These are phyloP conservation scores for Drosophila austrosaltans DNA, from an alignment of 2,888 invertebrate genomes.

Conservation along the genomic window DNA sequence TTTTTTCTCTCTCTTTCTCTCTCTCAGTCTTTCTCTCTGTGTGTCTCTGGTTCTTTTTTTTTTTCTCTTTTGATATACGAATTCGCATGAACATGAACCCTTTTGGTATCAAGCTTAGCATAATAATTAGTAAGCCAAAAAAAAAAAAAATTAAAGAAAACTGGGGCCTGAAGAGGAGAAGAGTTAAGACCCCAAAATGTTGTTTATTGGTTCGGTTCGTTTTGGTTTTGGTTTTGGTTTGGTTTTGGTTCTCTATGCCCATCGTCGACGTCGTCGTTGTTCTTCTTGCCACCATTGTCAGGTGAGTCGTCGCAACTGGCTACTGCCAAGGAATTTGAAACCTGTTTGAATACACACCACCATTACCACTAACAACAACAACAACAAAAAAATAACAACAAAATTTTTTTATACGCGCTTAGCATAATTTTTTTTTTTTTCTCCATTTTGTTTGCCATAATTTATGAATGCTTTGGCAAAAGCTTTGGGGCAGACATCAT, in stretches of 20 bases:
- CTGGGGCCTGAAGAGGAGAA: slow-evolving; percentile 55
- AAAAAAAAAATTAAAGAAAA: neutral
- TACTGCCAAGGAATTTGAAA: slow-evolving; percentile 74
- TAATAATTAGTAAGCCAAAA: slow-evolving; percentile 72
- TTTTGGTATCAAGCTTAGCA: slow-evolving; percentile 67
- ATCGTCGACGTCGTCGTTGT: slow-evolving; percentile 31
- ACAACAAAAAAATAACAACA: slow-evolving; percentile 30
- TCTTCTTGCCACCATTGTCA: slow-evolving; percentile 42
- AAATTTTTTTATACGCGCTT: slow-evolving; percentile 66
- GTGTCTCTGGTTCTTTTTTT: slow-evolving; percentile 2
- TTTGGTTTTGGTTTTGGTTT: too few species aligned
- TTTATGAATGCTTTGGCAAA: slow-evolving; percentile 67
- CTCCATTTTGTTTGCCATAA: slow-evolving; percentile 57
- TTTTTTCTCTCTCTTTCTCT: slow-evolving; percentile 4
- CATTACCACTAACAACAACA: slow-evolving; percentile 7
- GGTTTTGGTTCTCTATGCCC: slow-evolving; percentile 22
- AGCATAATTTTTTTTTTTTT: slow-evolving; percentile 63
- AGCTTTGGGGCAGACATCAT: slow-evolving; percentile 44
- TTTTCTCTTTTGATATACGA: slow-evolving; percentile 41
- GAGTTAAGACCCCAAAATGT: slow-evolving; percentile 39
- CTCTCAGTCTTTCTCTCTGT: slow-evolving; percentile 10
- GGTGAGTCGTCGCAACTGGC: slow-evolving; percentile 40
- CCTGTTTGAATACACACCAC: slow-evolving; percentile 60
- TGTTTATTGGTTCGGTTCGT: slow-evolving; percentile 48
- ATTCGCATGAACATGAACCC: slow-evolving; percentile 66